A percentile compares a stretch with the other conserved stretches of the same genome.
Evolutionary conservation across 1,140 invertebrate genomes (phyloP).

Genomic region (Tetramorium parvispinum): DNA sequence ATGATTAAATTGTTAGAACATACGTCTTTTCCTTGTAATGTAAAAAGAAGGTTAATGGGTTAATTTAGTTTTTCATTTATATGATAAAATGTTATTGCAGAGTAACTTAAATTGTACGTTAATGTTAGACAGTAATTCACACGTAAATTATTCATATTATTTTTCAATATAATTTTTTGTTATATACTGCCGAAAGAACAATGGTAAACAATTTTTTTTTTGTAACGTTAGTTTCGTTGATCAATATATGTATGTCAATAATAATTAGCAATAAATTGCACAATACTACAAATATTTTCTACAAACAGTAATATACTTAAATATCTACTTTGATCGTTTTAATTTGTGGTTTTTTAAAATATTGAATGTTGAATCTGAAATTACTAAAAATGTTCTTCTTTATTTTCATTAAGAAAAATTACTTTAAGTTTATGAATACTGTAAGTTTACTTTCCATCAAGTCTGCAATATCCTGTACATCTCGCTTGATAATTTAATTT

Average conservation of each 20-base stretch:
- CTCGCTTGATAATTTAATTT: neutral
- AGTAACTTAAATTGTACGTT: neutral
- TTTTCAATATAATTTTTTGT: neutral
- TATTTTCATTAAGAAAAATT: neutral
- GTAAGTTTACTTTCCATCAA: neutral
- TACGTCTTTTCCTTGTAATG: neutral
- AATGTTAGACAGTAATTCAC: neutral
- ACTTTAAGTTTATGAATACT: neutral
- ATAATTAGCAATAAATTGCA: neutral
- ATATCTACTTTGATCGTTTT: neutral
- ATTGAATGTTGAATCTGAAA: neutral
- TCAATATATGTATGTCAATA: neutral
- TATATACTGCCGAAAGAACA: neutral
- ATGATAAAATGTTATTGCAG: neutral
- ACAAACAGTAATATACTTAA: too few species aligned
- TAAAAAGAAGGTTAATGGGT: neutral
- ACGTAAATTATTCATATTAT: neutral
- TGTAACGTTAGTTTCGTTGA: neutral
- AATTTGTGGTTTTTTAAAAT: neutral
- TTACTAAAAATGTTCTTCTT: neutral
- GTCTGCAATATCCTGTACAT: neutral
- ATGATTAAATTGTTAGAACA: neutral
- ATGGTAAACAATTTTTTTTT: neutral
- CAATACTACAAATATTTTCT: neutral
- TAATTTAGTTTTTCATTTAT: neutral